phyloP scores from a whole-genome alignment of 2,113 vertebrate species.

The Poicephalus gulielmi region DNA sequence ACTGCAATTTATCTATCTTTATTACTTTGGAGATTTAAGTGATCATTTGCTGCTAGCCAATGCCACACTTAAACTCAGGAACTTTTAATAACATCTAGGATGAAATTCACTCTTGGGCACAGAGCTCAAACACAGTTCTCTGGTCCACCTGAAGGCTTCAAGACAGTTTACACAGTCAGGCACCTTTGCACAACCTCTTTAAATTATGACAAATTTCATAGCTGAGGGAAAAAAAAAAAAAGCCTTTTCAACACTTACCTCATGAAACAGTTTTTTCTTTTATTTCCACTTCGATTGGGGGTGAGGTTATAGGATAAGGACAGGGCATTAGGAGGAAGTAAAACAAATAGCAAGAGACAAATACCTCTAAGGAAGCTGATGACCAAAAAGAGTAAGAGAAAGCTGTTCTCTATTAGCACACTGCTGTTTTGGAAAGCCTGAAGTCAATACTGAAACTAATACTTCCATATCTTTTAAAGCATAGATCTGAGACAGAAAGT shows the following conservation, averaged over 20 bases:
- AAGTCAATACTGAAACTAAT: not conserved
- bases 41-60: not conserved
- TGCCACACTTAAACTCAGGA: not conserved
- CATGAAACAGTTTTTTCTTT: not conserved
- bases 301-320: not conserved
- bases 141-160: not conserved
- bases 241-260: not conserved
- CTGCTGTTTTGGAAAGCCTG: not conserved
- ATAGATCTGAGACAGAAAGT: not conserved
- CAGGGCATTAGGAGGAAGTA: accelerated
- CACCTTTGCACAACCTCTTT: slow-evolving; percentile 10
- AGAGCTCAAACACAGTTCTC: slow-evolving; percentile 25
- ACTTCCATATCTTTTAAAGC: not conserved
- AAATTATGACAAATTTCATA: not conserved
- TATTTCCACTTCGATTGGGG: not conserved
- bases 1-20: not conserved
- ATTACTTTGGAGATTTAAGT: slow-evolving; percentile 40
- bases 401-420: not conserved
- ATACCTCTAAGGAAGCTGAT: not conserved
- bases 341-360: not conserved
- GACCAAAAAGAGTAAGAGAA: too few species aligned
- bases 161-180: not conserved
- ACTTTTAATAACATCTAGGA: slow-evolving; percentile 3
- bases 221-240: not conserved
- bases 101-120: slow-evolving; percentile 14